These are phyloP conservation scores for Pegea sp. DNA, from an alignment of 23 tunicate species.

Conservation along the genomic window DNA sequence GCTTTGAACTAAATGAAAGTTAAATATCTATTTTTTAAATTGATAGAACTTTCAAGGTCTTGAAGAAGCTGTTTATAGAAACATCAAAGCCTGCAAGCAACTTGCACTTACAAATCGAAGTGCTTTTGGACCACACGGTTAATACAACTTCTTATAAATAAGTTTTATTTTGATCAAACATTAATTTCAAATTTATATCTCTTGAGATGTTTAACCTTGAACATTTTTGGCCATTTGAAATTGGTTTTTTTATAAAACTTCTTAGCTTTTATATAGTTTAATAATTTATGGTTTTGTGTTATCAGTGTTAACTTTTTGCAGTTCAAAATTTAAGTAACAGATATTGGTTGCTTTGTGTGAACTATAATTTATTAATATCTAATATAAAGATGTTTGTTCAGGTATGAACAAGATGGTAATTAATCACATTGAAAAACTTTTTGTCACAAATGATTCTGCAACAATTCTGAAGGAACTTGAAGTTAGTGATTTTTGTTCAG, in stretches of 20 bases:
- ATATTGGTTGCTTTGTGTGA: neutral
- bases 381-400: constrained; percentile 3
- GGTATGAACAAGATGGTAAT: constrained; percentile 99
- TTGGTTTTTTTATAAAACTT: too few species aligned
- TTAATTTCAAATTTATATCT: too few species aligned
- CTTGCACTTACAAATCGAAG: constrained; percentile 51
- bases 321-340: too few species aligned
- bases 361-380: neutral
- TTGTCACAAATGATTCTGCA: constrained; percentile 98
- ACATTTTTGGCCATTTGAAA: too few species aligned
- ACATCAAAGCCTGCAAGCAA: constrained; percentile 70
- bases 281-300: too few species aligned
- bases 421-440: constrained; percentile 97
- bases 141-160: too few species aligned
- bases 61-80: constrained; percentile 89
- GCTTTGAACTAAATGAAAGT: neutral
- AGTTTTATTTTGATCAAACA: too few species aligned
- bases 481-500: constrained; percentile 18
- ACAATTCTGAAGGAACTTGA: constrained; percentile 88
- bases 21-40: neutral
- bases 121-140: constrained; percentile 88
- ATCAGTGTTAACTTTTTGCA: too few species aligned
- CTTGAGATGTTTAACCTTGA: too few species aligned
- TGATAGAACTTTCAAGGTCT: constrained; percentile 58
- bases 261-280: too few species aligned